A percentile compares a stretch with the other conserved stretches of the same genome.
These are phyloP conservation scores for Mechanitis mazaeus DNA, from an alignment of 2,888 invertebrate genomes.

Conservation along the genomic window DNA sequence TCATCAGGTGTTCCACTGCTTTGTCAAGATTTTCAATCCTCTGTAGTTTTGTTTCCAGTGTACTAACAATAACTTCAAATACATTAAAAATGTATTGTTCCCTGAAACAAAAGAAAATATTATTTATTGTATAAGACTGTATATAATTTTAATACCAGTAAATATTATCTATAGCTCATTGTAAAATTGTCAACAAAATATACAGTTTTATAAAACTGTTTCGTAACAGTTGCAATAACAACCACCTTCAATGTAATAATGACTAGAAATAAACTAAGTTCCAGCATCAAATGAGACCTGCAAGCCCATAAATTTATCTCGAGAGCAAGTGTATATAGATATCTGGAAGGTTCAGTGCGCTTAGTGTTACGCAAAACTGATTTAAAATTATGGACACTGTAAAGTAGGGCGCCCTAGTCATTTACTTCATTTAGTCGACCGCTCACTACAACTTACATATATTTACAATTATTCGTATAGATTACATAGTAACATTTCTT, in stretches of 20 bases:
- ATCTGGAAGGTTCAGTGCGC: conserved; percentile 21
- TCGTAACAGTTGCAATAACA: too few relatives aligned
- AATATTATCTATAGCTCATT: too few relatives aligned
- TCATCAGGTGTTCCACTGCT: conserved; percentile 91
- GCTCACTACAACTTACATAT: conserved; percentile 35
- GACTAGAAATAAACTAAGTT: neutral
- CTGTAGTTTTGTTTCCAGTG: conserved; percentile 90
- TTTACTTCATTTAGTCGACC: conserved; percentile 41
- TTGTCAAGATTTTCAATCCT: conserved; percentile 92
- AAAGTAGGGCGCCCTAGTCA: conserved; percentile 36
- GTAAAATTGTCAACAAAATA: too few relatives aligned
- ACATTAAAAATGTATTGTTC: conserved; percentile 92
- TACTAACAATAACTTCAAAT: conserved; percentile 92
- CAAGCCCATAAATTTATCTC: neutral
- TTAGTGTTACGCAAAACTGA: conserved; percentile 39
- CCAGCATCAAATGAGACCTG: conserved; percentile 3
- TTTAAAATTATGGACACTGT: conserved; percentile 34
- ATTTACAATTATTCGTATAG: conserved; percentile 31
- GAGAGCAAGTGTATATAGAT: conserved; percentile 9
- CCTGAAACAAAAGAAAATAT: conserved; percentile 76
- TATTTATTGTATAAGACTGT: too few relatives aligned
- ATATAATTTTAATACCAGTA: too few relatives aligned
- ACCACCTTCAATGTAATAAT: too few relatives aligned
- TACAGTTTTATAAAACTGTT: too few relatives aligned
- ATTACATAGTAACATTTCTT: conserved; percentile 36